Conservation (phyloP, 1,140 invertebrate species). For the Vollenhovia emeryi region DNA sequence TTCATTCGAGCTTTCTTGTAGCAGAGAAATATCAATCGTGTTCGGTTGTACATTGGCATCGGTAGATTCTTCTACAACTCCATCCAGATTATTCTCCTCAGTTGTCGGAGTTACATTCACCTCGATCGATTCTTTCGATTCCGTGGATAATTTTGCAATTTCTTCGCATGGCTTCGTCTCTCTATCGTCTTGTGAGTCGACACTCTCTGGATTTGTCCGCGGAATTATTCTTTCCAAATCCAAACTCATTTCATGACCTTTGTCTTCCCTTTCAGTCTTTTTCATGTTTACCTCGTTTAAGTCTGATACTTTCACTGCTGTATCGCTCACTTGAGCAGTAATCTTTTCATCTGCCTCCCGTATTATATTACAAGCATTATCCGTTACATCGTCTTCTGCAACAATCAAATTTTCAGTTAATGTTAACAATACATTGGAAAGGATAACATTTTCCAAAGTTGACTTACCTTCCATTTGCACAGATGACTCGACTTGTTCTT, state of each 20-base stretch:
- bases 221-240: background rate
- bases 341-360: background rate
- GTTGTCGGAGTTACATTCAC: background rate
- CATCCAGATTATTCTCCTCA: constrained; percentile 18
- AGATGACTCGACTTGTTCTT: background rate
- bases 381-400: background rate
- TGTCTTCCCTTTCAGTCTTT: background rate
- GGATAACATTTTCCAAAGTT: constrained; percentile 8
- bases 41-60: constrained; percentile 22
- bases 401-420: constrained; percentile 16
- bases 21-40: constrained; percentile 23
- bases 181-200: background rate
- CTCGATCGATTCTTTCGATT: background rate
- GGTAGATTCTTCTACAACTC: constrained; percentile 1
- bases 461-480: background rate
- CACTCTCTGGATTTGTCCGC: background rate
- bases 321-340: background rate
- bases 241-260: background rate
- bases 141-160: background rate
- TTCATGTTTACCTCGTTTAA: background rate
- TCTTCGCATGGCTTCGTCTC: background rate
- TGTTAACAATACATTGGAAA: background rate
- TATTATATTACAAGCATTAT: background rate
- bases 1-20: constrained; percentile 29
- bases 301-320: background rate